Conservation (phyloP, 2,888 invertebrate species). For the Baccha elongata region DNA sequence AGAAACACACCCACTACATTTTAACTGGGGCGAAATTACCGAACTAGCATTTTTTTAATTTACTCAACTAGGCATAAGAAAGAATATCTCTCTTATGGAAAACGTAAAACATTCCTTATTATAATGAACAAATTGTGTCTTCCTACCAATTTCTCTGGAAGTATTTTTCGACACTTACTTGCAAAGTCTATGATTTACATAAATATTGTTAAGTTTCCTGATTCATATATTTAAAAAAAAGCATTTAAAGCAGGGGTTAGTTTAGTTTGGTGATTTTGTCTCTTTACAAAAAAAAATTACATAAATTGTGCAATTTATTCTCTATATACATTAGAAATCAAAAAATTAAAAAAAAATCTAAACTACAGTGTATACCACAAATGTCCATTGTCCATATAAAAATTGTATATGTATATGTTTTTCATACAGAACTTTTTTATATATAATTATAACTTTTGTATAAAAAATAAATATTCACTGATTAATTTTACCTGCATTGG, state of each 20-base stretch:
- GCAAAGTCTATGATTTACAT: too few species aligned
- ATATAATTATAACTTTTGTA: neutral
- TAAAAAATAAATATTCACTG: neutral
- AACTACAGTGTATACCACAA: constrained; percentile 70
- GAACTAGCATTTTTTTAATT: too few species aligned
- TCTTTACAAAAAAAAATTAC: constrained; percentile 32
- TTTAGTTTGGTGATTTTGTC: constrained; percentile 35
- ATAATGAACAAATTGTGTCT: too few species aligned
- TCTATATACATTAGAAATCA: constrained; percentile 60
- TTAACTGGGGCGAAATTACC: too few species aligned
- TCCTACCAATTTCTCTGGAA: too few species aligned
- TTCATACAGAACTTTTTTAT: constrained; percentile 22
- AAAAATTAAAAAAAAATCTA: constrained; percentile 54
- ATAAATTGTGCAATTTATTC: constrained; percentile 62
- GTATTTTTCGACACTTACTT: too few species aligned
- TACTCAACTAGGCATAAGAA: too few species aligned
- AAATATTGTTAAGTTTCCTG: too few species aligned
- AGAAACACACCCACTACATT: too few species aligned
- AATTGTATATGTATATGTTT: constrained; percentile 1
- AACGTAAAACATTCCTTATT: too few species aligned
- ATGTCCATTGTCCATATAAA: constrained; percentile 46
- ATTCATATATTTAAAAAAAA: too few species aligned
- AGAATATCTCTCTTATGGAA: too few species aligned
- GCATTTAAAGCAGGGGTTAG: constrained; percentile 70
- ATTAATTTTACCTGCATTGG: constrained; percentile 91